Evolutionary conservation across 53 echinoderm and acorn worm species (phyloP), one percentile per base, ranked within the genome.

Genomic region (Stichopus horrens): DNA sequence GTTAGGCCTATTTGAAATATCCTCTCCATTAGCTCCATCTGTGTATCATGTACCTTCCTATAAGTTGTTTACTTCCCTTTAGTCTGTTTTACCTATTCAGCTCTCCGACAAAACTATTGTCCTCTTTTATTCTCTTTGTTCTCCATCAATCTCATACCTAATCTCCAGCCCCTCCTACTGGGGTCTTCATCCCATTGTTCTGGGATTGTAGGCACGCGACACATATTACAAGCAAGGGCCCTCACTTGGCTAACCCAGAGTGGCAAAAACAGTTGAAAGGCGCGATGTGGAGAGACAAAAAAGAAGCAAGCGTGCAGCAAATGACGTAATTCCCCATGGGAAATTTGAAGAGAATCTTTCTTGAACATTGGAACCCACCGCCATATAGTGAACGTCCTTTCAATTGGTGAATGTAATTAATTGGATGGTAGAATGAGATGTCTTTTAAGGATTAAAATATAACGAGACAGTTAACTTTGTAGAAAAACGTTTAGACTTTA

Each of bases 251-350:
- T 37, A 23, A 9, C 23, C 23, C 37, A 37, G 37, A 37, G 37
- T 37, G 37, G 1, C n/a, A n/a, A 37, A 37, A 37, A 37, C 37
- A 37, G 37, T 37, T 37, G 37, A 37, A 37, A 37, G 37, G 37
- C 37, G 2, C 1, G 2, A 2, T 37, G 37, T 37, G 37, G 0
- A 37, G 37, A 14, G 56, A 55, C 79, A 53, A 53, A 53, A 53
- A 53, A 18, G 55, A 10, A 11, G 4, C 8, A 53, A 51, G 79
- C 79, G 53, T 18, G 55, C 4, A 52, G 10, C 10, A 53, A 11
- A 53, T 79, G 79, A 79, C 79, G 54, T 79, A 79, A 79, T 53
- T 55, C 79, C 78, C 55, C 79, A 53, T 79, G 79, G 79, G 79
- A 79, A 79, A 79, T 54, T 19, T 51, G 79, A 18, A 63, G 16